phyloP scores from a whole-genome alignment of 1,140 invertebrate species.

The Anastatus disparis region DNA sequence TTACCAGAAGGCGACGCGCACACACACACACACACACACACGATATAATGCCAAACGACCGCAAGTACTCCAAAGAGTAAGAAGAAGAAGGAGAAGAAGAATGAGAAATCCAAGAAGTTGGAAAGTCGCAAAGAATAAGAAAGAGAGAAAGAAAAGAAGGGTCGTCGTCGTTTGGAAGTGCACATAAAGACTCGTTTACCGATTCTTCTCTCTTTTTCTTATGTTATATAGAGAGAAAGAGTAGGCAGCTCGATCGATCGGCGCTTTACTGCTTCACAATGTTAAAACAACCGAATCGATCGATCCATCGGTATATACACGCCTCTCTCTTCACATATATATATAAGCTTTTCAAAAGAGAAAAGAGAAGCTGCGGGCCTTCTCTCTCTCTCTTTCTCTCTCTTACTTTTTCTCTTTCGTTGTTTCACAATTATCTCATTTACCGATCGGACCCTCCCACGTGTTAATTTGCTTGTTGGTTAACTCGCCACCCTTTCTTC shows the following conservation, averaged over 20 bases:
- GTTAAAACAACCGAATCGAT: conserved; percentile 22
- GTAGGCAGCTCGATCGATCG: conserved; percentile 45
- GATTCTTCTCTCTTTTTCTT: too few species aligned
- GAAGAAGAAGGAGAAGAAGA: not conserved
- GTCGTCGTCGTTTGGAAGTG: too few species aligned
- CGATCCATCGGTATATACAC: conserved; percentile 32
- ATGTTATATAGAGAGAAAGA: too few species aligned
- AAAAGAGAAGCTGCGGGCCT: conserved; percentile 11
- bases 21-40: too few species aligned
- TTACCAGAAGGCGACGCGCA: not conserved
- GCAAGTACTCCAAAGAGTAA: too few species aligned
- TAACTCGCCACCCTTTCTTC: conserved; percentile 50
- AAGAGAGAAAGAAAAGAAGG: not conserved
- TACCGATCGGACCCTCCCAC: conserved; percentile 60
- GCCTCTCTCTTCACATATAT: conserved; percentile 25
- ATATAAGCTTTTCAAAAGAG: not conserved
- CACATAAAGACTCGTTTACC: conserved; percentile 29
- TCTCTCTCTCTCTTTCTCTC: too few species aligned
- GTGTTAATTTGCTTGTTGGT: conserved; percentile 69
- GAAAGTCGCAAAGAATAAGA: conserved; percentile 13
- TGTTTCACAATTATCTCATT: conserved; percentile 61
- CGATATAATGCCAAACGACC: too few species aligned
- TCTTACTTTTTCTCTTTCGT: too few species aligned
- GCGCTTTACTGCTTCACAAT: conserved; percentile 37
- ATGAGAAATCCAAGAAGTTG: conserved; percentile 37